Conservation (phyloP, 2,888 invertebrate genomes). For the Bedellia somnulentella region DNA sequence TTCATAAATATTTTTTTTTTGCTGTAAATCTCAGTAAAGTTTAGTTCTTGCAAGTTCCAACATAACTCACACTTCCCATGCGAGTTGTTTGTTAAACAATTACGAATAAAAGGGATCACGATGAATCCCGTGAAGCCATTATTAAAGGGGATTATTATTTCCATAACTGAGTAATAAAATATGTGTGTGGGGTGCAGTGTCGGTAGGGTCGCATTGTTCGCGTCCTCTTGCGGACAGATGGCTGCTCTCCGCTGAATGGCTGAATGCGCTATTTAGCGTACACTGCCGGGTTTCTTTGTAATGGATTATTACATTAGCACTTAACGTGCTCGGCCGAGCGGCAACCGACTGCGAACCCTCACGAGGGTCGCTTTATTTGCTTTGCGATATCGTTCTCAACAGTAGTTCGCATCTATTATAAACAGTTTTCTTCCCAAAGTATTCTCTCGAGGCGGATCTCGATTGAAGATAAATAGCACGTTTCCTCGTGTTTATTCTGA, state of each 20-base stretch:
- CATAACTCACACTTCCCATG: no score
- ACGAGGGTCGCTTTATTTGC: constrained; percentile 16
- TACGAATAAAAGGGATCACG: no score
- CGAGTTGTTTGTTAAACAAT: no score
- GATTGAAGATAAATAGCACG: no score
- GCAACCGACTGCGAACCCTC: constrained; percentile 39
- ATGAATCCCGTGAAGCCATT: neutral
- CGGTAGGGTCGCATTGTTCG: constrained; percentile 48
- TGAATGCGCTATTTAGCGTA: constrained; percentile 58
- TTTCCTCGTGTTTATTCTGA: no score
- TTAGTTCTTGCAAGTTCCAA: no score
- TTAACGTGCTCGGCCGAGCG: constrained; percentile 55
- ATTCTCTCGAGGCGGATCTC: no score
- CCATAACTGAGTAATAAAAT: constrained; percentile 28
- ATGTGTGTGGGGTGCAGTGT: constrained; percentile 46
- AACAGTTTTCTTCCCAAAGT: neutral
- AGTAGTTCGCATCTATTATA: no score
- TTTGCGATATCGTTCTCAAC: no score
- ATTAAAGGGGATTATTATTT: constrained; percentile 1
- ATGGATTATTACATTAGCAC: constrained; percentile 61
- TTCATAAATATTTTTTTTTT: no score
- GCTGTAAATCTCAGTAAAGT: no score
- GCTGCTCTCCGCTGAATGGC: constrained; percentile 30
- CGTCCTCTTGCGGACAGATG: constrained; percentile 49
- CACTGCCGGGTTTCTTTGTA: constrained; percentile 54